phyloP scores from a whole-genome alignment of 2,888 invertebrate genomes.

The Drosophila rellima region DNA sequence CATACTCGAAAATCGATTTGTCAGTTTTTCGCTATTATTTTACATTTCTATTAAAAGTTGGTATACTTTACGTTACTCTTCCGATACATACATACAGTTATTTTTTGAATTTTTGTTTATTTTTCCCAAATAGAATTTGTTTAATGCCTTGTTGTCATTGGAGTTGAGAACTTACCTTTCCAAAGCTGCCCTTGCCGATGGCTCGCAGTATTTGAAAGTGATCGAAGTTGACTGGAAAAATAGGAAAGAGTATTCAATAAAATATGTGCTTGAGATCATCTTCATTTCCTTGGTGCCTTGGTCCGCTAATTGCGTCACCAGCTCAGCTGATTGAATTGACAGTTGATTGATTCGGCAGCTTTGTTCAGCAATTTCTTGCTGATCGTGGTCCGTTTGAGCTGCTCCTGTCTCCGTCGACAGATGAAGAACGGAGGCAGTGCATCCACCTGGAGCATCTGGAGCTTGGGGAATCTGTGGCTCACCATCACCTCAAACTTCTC shows the following conservation, averaged over 20 bases:
- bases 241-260: not conserved
- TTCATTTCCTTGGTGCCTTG: too few species aligned
- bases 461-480: constrained; percentile 51
- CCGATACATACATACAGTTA: too few species aligned
- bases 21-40: too few species aligned
- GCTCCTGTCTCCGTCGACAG: constrained; percentile 35
- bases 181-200: constrained; percentile 95
- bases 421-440: constrained; percentile 63
- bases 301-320: too few species aligned
- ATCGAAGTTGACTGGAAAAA: constrained; percentile 91
- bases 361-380: not conserved
- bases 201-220: constrained; percentile 94
- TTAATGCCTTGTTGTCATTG: not conserved
- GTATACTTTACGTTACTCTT: too few species aligned
- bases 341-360: not conserved
- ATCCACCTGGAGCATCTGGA: constrained; percentile 60
- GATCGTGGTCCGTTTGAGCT: constrained; percentile 36
- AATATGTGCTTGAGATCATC: too few species aligned
- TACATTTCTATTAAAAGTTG: too few species aligned
- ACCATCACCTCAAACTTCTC: constrained; percentile 53
- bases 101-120: too few species aligned
- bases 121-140: too few species aligned
- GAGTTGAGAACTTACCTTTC: constrained; percentile 89
- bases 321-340: constrained; percentile 5
- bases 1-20: too few species aligned